These are phyloP conservation scores for Elephas maximus DNA, from an alignment of 2,113 vertebrate genomes.

Conservation along the genomic window DNA sequence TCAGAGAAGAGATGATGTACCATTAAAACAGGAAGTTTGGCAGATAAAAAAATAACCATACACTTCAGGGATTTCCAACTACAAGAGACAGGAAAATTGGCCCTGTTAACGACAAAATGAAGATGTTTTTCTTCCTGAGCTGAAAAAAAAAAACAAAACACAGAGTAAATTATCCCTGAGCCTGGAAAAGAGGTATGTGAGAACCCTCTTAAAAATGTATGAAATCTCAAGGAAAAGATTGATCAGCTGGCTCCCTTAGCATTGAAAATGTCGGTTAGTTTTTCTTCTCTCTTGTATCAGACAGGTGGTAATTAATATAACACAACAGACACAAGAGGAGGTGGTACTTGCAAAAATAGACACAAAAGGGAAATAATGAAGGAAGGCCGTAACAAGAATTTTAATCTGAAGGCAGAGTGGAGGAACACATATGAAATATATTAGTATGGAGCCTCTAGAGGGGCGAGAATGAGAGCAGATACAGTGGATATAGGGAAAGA, in stretches of 20 bases:
- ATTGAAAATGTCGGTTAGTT: constrained; percentile 57
- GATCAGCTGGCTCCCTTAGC: constrained; percentile 43
- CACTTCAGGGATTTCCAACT: constrained; percentile 30
- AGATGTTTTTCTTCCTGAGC: constrained; percentile 73
- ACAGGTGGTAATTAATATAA: constrained; percentile 60
- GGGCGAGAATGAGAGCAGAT: not conserved
- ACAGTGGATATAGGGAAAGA: fast-evolving
- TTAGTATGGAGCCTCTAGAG: not conserved
- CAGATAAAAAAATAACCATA: constrained; percentile 22
- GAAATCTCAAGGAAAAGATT: constrained; percentile 56
- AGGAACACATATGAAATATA: not conserved
- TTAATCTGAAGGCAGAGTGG: constrained; percentile 40
- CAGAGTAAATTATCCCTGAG: constrained; percentile 64
- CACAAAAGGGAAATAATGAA: constrained; percentile 43
- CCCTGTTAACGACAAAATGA: constrained; percentile 62
- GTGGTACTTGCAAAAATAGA: constrained; percentile 41
- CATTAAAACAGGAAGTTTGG: constrained; percentile 37
- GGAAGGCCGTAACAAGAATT: constrained; percentile 48
- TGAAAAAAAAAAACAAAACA: not conserved
- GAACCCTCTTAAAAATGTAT: constrained; percentile 67
- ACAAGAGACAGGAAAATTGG: constrained; percentile 50
- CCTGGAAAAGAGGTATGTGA: constrained; percentile 45
- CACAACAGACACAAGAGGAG: constrained; percentile 61
- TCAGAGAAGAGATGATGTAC: constrained; percentile 52
- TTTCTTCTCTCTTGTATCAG: constrained; percentile 46